Evolutionary conservation across 1,140 invertebrate species (phyloP), one percentile per base, ranked within the genome.

Genomic region (Drosophila leontia): DNA sequence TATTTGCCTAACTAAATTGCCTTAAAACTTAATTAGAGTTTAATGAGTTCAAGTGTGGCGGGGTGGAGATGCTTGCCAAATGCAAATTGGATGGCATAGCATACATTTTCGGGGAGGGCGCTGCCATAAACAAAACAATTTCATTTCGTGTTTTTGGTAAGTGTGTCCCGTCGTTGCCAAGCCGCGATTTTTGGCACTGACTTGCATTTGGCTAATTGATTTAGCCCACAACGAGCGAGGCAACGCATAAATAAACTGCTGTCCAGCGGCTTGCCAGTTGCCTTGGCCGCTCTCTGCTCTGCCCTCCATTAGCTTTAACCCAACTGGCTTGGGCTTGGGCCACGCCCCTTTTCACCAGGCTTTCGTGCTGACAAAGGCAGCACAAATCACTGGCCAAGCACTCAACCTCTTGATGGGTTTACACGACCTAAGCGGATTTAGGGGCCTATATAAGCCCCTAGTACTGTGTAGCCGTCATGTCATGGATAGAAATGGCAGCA

Each of bases 181-280:
- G 78, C 79, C 80, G 48, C 80, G 80, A 51, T 68, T 78, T 65
- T 91, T 90, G 85, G 85, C 85, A 90, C 82, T 91, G 82, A 67
- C 70, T 70, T 82, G 70, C 75, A 85, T 79, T 90, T 90, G 67
- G 67, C 86, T 90, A 90, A 90, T 90, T 91, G 85, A 90, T 90
- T 90, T 82, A 90, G 71, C 65, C 59, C 61, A 63, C 62, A 56
- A 56, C 13, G n/a, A 71, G 41, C 53, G 11, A 67, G 35, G 55
- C 48, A 65, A 69, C 60, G 56, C 59, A 72, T 80, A 86, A 70
- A 41, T 75, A 79, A 77, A 62, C 67, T 17, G 64, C 61, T 26
- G 35, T 62, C 23, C 17, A 39, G 7, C 7, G 47, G 59, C 50
- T 13, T 64, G 45, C 45, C 47, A 76, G 53, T 78, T 61, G 63